phyloP scores from a whole-genome alignment of 2,797 vertebrate genomes.

The Tolypeutes matacus region DNA sequence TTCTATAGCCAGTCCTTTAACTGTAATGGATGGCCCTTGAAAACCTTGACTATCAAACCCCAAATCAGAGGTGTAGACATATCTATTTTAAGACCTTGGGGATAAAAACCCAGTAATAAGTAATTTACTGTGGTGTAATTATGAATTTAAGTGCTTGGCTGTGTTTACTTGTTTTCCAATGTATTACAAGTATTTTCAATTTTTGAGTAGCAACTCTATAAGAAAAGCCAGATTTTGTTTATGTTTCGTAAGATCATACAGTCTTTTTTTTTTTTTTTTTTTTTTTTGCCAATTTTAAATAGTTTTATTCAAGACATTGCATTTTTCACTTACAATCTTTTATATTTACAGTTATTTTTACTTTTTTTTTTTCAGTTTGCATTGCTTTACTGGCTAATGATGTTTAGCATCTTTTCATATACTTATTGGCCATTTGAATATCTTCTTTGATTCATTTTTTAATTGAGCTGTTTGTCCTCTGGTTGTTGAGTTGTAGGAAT shows the following conservation, averaged over 20 bases:
- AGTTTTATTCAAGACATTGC: no score
- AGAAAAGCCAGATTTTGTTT: slow-evolving; percentile 44
- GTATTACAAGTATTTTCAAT: slow-evolving; percentile 43
- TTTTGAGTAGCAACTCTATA: slow-evolving; percentile 28
- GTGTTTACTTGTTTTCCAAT: slow-evolving; percentile 27
- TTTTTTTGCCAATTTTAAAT: no score
- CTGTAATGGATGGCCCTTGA: not conserved
- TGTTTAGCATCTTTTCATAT: no score
- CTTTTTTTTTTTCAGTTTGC: no score
- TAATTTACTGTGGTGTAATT: slow-evolving; percentile 31
- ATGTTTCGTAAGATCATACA: not conserved
- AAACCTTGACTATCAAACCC: not conserved
- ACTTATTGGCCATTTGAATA: no score
- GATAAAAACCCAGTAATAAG: not conserved
- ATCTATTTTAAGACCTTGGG: slow-evolving; percentile 40
- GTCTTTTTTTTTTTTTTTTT: no score
- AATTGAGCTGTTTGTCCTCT: no score
- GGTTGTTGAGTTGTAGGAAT: no score
- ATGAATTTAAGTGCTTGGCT: slow-evolving; percentile 12
- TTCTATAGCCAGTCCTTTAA: not conserved
- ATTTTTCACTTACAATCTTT: no score
- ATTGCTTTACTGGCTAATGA: no score
- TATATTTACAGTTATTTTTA: slow-evolving; percentile 33
- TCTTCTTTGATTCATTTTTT: no score
- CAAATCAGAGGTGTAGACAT: not conserved